phyloP scores from a whole-genome alignment of 2,797 vertebrate species.

The Brotogeris chrysoptera region DNA sequence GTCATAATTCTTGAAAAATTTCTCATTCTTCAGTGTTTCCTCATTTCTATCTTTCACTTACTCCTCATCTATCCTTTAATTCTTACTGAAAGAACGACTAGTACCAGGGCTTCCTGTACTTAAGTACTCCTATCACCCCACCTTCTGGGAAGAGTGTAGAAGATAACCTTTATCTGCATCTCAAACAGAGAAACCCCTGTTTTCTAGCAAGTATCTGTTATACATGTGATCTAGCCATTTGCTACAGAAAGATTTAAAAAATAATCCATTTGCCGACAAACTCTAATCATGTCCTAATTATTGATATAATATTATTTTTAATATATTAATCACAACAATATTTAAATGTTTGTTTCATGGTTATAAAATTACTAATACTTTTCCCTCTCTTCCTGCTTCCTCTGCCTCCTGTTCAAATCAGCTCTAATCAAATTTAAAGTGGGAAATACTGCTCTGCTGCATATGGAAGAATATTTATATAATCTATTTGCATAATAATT shows the following conservation, averaged over 20 bases:
- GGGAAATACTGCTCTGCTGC: conserved; percentile 39
- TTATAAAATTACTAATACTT: background rate
- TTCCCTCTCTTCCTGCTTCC: background rate
- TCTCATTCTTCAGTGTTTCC: background rate
- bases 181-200: background rate
- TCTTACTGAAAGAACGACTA: background rate
- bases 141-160: background rate
- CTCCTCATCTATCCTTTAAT: background rate
- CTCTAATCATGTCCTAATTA: background rate
- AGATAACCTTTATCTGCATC: background rate
- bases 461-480: conserved; percentile 11
- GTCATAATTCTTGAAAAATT: background rate
- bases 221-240: background rate
- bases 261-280: background rate
- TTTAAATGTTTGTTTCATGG: background rate
- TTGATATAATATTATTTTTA: background rate
- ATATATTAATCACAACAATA: background rate
- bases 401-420: conserved; percentile 6
- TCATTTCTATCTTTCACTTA: background rate
- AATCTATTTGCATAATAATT: conserved; percentile 37
- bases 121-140: background rate
- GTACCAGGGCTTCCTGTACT: background rate
- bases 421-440: conserved; percentile 32
- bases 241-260: background rate
- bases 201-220: background rate